A percentile compares a stretch with the other conserved stretches of the same genome.
These are phyloP conservation scores for Neolamprologus kungweensis DNA, from an alignment of 2,113 vertebrate species.

Conservation along the genomic window DNA sequence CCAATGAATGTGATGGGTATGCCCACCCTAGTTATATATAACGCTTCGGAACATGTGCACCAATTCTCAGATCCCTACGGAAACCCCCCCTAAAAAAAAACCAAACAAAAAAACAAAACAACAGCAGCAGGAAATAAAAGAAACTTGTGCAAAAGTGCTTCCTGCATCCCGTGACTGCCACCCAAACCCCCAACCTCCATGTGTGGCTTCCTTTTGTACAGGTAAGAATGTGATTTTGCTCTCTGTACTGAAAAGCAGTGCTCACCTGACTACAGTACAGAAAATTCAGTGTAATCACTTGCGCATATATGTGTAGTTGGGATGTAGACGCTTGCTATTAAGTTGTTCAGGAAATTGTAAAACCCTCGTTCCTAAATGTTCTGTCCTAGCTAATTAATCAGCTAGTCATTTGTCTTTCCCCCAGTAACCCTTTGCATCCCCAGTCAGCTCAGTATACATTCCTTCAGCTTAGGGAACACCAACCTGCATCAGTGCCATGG, in stretches of 20 bases:
- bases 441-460: slow-evolving; percentile 32
- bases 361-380: slow-evolving; percentile 32
- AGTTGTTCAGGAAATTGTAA: slow-evolving; percentile 42
- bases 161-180: slow-evolving; percentile 41
- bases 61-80: slow-evolving; percentile 32
- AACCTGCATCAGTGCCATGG: slow-evolving; percentile 74
- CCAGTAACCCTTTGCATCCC: slow-evolving; percentile 24
- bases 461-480: slow-evolving; percentile 58
- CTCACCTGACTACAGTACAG: slow-evolving; percentile 53
- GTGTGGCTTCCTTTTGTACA: slow-evolving; percentile 39
- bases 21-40: background rate
- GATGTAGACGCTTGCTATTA: slow-evolving; percentile 31
- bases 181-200: background rate
- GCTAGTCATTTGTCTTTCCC: slow-evolving; percentile 46
- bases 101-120: accelerated
- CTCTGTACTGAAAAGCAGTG: slow-evolving; percentile 43
- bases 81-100: background rate
- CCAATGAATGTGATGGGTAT: slow-evolving; percentile 26
- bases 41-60: slow-evolving; percentile 22
- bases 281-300: slow-evolving; percentile 61
- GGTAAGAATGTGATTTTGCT: slow-evolving; percentile 39
- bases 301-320: slow-evolving; percentile 10
- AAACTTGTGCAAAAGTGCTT: slow-evolving; percentile 74
- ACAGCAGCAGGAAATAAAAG: slow-evolving; percentile 63
- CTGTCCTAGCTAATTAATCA: slow-evolving; percentile 50